Conservation (phyloP, 2,113 vertebrate species). For the Cranoglanis bouderius region DNA sequence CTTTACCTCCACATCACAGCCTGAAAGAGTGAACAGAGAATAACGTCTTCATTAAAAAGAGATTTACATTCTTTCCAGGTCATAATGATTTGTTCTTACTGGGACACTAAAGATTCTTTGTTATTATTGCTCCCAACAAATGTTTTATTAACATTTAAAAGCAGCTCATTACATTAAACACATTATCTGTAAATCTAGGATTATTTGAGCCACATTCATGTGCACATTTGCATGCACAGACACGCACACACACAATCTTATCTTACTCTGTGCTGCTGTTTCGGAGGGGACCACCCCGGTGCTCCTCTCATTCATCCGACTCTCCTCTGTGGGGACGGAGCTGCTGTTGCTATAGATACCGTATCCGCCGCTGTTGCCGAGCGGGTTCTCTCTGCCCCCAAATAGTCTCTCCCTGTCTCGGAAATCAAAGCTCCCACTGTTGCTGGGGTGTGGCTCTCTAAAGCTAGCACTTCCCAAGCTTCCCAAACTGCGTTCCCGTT, state of each 20-base stretch:
- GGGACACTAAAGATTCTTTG: background rate
- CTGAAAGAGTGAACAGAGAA: conserved; percentile 36
- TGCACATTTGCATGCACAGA: conserved; percentile 18
- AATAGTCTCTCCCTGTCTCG: conserved; percentile 47
- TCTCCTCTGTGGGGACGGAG: conserved; percentile 65
- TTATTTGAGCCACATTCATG: conserved; percentile 8
- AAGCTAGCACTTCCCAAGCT: conserved; percentile 45
- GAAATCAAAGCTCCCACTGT: conserved; percentile 39
- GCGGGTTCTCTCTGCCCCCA: conserved; percentile 48
- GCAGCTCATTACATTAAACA: conserved; percentile 12
- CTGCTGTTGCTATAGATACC: conserved; percentile 60
- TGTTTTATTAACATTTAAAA: conserved; percentile 23
- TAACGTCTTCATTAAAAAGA: background rate
- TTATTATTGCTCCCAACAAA: conserved; percentile 1
- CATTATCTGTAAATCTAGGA: conserved; percentile 10
- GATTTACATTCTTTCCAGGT: background rate
- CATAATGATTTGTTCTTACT: background rate
- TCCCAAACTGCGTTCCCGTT: conserved; percentile 76
- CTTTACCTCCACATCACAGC: conserved; percentile 52
- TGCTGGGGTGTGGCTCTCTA: conserved; percentile 56
- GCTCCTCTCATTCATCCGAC: conserved; percentile 60
- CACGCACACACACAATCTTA: conserved; percentile 12
- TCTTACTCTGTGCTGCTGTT: conserved; percentile 60
- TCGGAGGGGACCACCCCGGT: conserved; percentile 46
- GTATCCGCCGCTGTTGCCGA: conserved; percentile 46